These are phyloP conservation scores for Apodemia mormo DNA, from an alignment of 2,888 invertebrate genomes.

Conservation along the genomic window DNA sequence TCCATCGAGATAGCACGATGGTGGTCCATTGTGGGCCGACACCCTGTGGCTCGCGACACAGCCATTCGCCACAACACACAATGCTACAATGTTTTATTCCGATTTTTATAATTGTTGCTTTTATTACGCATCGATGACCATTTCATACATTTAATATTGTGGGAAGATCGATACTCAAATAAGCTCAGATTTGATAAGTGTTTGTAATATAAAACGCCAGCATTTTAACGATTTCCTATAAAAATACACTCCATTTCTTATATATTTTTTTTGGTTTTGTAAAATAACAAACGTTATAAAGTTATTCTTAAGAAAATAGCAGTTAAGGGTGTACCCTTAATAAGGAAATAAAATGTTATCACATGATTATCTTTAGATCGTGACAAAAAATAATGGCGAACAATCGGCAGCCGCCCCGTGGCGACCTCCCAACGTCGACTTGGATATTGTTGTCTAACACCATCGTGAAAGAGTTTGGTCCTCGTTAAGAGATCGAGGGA, in stretches of 20 bases:
- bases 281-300: background rate
- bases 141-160: constrained; percentile 61
- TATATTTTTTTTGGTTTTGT: background rate
- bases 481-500: constrained; percentile 54
- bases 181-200: constrained; percentile 15
- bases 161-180: constrained; percentile 58
- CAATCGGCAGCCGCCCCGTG: constrained; percentile 51
- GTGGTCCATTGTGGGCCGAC: constrained; percentile 77
- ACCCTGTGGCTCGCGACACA: constrained; percentile 50
- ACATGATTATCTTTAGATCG: constrained; percentile 55
- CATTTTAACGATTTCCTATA: background rate
- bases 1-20: constrained; percentile 77
- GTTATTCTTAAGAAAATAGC: background rate
- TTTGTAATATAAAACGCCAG: background rate
- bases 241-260: background rate
- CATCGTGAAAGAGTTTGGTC: constrained; percentile 72
- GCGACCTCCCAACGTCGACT: constrained; percentile 54
- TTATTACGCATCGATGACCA: constrained; percentile 70
- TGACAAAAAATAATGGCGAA: constrained; percentile 66
- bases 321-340: constrained; percentile 22
- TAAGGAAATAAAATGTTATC: constrained; percentile 47
- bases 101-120: constrained; percentile 70
- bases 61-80: constrained; percentile 56
- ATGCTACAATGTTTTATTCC: constrained; percentile 67
- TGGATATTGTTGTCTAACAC: constrained; percentile 68